Percentiles rank a stretch among this genome's conserved stretches.
These are phyloP conservation scores for Empidonax traillii DNA, from an alignment of 2,113 vertebrate species.

Conservation along the genomic window DNA sequence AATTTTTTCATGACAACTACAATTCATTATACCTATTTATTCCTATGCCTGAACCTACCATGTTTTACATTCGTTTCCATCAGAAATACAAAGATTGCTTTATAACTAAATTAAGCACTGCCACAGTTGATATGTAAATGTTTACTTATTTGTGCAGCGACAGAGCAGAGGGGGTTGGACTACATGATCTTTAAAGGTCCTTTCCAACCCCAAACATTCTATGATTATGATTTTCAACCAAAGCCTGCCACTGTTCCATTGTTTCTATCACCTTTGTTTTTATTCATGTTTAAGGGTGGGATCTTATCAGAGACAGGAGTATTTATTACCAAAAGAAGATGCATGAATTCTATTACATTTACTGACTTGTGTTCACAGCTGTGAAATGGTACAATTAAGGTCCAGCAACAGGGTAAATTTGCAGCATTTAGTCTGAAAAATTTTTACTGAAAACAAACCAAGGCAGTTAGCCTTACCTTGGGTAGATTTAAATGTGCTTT, in stretches of 20 bases:
- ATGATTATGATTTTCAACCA: background rate
- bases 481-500: slow-evolving; percentile 72
- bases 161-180: background rate
- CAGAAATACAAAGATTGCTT: background rate
- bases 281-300: background rate
- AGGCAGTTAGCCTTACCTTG: slow-evolving; percentile 73
- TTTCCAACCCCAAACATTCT: background rate
- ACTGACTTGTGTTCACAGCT: background rate
- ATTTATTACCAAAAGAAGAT: background rate
- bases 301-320: background rate
- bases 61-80: background rate
- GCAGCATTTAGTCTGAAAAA: background rate
- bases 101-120: background rate
- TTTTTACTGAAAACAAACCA: background rate
- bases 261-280: background rate
- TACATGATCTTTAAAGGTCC: background rate
- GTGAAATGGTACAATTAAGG: background rate
- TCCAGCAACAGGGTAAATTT: background rate
- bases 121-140: background rate
- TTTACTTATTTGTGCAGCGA: background rate
- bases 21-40: background rate
- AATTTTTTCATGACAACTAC: background rate
- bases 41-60: background rate
- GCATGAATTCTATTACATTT: background rate
- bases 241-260: background rate